These are phyloP conservation scores for Tromatobia lineatoria DNA, from an alignment of 2,888 invertebrate genomes.

Conservation along the genomic window DNA sequence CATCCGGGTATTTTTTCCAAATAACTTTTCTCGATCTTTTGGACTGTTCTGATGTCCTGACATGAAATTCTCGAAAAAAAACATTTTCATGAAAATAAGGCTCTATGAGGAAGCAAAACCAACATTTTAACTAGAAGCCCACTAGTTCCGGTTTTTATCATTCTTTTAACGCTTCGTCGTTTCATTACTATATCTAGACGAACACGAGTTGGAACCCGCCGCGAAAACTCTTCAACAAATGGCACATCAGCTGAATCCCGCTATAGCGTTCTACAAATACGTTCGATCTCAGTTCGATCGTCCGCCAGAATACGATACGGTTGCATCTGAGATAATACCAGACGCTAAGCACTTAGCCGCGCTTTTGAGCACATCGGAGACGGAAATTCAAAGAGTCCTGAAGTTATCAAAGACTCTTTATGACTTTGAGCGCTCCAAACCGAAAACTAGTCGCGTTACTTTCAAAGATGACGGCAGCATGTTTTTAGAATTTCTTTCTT, in stretches of 20 bases:
- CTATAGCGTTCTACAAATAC: conserved; percentile 81
- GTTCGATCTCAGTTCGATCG: conserved; percentile 77
- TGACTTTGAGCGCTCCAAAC: conserved; percentile 72
- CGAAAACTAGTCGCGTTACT: conserved; percentile 77
- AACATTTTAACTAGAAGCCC: too few species aligned
- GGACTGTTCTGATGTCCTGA: too few species aligned
- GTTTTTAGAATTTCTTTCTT: conserved; percentile 83
- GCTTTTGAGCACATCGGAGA: conserved; percentile 81
- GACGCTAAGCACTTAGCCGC: conserved; percentile 74
- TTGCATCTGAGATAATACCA: conserved; percentile 73
- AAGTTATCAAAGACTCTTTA: conserved; percentile 79
- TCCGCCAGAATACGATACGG: conserved; percentile 79
- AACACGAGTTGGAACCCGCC: conserved; percentile 77
- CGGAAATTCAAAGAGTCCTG: conserved; percentile 83
- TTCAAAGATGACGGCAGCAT: conserved; percentile 81
- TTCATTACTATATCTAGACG: conserved; percentile 70
- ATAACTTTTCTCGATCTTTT: too few species aligned
- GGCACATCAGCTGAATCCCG: conserved; percentile 76
- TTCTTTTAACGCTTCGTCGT: conserved; percentile 14
- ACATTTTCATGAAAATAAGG: too few species aligned
- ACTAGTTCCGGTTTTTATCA: not conserved
- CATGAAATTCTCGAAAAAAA: too few species aligned
- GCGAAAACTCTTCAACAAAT: conserved; percentile 77
- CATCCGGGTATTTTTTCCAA: too few species aligned
- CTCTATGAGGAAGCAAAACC: too few species aligned